These are phyloP conservation scores for Delphinapterus leucas DNA, from an alignment of 2,113 vertebrate species.

Conservation along the genomic window DNA sequence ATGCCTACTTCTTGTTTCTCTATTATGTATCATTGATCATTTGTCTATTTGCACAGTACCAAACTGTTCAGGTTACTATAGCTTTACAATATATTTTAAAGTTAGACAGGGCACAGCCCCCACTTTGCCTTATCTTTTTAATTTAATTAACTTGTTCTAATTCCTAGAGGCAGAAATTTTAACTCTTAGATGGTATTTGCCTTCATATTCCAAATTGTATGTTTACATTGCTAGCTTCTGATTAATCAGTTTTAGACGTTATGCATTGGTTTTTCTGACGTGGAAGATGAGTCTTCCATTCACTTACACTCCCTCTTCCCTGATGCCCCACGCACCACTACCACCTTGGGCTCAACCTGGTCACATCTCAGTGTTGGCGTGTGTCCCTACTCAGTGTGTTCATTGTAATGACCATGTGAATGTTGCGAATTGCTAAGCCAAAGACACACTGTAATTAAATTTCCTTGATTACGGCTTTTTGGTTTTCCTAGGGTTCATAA, in stretches of 20 bases:
- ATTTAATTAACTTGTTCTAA: not conserved
- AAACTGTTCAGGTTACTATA: not conserved
- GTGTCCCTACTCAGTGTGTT: too few relatives aligned
- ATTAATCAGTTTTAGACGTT: not conserved
- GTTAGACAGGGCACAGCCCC: not conserved
- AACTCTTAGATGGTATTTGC: not conserved
- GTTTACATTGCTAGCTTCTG: not conserved
- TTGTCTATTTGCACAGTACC: not conserved
- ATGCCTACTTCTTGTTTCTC: not conserved
- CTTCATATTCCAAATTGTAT: not conserved
- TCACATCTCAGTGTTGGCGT: not conserved
- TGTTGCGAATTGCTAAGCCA: not conserved
- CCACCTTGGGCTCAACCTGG: not conserved
- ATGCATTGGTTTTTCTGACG: not conserved
- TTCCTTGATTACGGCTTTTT: not conserved
- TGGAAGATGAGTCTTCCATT: not conserved
- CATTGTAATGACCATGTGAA: too few relatives aligned
- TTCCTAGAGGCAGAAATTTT: not conserved
- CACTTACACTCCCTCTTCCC: not conserved
- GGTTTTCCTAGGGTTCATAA: not conserved
- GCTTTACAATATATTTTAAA: not conserved
- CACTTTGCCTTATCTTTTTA: not conserved
- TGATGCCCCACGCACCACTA: accelerated
- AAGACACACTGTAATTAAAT: not conserved
- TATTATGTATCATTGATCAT: not conserved